These are phyloP conservation scores for Xylophagus ater DNA, from an alignment of 2,888 invertebrate genomes.

Conservation along the genomic window DNA sequence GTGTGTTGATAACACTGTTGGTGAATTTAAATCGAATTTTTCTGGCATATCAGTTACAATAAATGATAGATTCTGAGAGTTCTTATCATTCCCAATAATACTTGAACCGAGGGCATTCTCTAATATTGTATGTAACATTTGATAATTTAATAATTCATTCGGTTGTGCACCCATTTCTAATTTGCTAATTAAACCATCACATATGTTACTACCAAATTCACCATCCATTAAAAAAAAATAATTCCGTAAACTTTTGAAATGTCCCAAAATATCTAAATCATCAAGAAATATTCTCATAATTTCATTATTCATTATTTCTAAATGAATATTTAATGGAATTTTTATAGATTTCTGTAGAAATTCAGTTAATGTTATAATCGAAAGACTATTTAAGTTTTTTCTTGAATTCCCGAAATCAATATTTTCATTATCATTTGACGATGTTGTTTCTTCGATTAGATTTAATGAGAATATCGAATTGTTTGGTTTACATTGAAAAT, in stretches of 20 bases:
- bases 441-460: too few relatives aligned
- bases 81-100: conserved; percentile 49
- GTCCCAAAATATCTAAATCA: conserved; percentile 49
- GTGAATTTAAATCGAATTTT: conserved; percentile 51
- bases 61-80: conserved; percentile 52
- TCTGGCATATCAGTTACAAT: conserved; percentile 50
- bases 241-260: conserved; percentile 61
- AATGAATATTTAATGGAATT: conserved; percentile 56
- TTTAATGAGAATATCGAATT: conserved; percentile 24
- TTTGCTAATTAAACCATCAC: conserved; percentile 55
- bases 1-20: conserved; percentile 54
- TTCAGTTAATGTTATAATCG: conserved; percentile 39
- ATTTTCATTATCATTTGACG: neutral
- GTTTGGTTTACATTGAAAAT: conserved; percentile 24
- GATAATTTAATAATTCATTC: conserved; percentile 55
- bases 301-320: conserved; percentile 59
- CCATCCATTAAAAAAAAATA: conserved; percentile 72
- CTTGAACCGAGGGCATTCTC: conserved; percentile 58
- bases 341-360: conserved; percentile 56
- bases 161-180: conserved; percentile 54
- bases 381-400: conserved; percentile 22
- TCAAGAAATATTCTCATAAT: conserved; percentile 58
- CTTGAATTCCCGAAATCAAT: conserved; percentile 13
- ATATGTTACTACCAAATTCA: conserved; percentile 63
- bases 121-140: conserved; percentile 55